These are phyloP conservation scores for Solea solea DNA, from an alignment of 2,113 vertebrate genomes.

Conservation along the genomic window DNA sequence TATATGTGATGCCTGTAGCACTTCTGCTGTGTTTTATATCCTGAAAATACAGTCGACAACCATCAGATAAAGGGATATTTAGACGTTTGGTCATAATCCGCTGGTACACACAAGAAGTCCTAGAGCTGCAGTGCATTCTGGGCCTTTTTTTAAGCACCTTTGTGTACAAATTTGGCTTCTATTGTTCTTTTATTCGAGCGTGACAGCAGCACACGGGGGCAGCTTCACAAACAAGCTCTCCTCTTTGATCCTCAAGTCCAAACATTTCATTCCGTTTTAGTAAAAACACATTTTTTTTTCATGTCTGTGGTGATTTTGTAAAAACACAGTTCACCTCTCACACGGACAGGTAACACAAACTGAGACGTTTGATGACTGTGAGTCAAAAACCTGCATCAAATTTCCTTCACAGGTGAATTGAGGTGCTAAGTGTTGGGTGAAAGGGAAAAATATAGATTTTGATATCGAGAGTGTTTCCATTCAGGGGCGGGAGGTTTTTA, in stretches of 20 bases:
- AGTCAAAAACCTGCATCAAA: not conserved
- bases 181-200: not conserved
- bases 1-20: no score
- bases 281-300: not conserved
- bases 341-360: not conserved
- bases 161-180: no score
- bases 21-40: no score
- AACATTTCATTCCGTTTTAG: no score
- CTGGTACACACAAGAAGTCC: not conserved
- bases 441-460: no score
- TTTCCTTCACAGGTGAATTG: not conserved
- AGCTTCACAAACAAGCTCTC: not conserved
- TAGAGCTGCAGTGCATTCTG: not conserved
- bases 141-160: not conserved
- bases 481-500: no score
- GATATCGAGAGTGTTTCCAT: no score
- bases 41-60: no score
- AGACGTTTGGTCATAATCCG: no score
- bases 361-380: not conserved
- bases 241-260: no score
- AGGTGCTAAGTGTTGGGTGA: not conserved
- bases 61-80: no score
- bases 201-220: not conserved
- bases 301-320: not conserved
- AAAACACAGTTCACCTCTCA: not conserved